Conservation (phyloP, 2,888 invertebrate species). For the Tyria jacobaeae region DNA sequence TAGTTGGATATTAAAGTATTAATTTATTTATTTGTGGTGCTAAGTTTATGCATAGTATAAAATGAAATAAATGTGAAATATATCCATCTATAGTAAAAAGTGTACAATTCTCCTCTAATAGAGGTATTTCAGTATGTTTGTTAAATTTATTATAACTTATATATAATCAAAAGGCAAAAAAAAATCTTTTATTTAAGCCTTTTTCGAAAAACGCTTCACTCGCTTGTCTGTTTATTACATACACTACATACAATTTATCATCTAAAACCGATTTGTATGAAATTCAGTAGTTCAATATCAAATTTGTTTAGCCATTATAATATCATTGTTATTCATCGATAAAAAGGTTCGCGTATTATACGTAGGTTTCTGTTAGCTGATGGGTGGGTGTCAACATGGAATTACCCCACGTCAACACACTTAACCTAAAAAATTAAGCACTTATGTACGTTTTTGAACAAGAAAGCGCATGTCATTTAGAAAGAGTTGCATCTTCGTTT, state of each 20-base stretch:
- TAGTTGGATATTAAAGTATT: too few species aligned
- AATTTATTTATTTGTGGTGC: too few species aligned
- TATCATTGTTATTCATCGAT: conserved; percentile 43
- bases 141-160: too few species aligned
- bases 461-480: not conserved
- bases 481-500: not conserved
- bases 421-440: conserved; percentile 18
- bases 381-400: conserved; percentile 15
- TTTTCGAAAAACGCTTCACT: too few species aligned
- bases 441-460: not conserved
- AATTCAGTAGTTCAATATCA: not conserved
- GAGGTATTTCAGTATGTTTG: too few species aligned
- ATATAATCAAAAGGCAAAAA: too few species aligned
- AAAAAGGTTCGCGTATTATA: conserved; percentile 29
- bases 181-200: too few species aligned
- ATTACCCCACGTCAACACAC: conserved; percentile 22
- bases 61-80: too few species aligned
- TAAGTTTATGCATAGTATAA: too few species aligned
- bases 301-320: conserved; percentile 23
- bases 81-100: too few species aligned
- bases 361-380: conserved; percentile 16
- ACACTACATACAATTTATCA: not conserved
- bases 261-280: conserved; percentile 2
- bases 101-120: too few species aligned
- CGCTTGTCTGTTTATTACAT: not conserved